These are phyloP conservation scores for Neodiprion fabricii DNA, from an alignment of 1,140 invertebrate species.

Conservation along the genomic window DNA sequence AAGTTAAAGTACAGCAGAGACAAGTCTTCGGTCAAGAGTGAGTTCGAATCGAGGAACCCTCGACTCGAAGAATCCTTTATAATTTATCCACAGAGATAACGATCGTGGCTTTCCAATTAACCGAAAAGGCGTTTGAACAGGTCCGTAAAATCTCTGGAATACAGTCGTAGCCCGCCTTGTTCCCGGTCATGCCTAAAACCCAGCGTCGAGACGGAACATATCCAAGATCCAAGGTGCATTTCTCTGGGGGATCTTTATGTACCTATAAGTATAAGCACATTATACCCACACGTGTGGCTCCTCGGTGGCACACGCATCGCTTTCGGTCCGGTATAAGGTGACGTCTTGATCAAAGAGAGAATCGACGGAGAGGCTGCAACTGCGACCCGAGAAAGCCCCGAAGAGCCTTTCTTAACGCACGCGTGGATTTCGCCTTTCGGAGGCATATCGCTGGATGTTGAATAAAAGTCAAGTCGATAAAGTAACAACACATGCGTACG, in stretches of 20 bases:
- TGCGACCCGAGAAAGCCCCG: background rate
- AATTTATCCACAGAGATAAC: background rate
- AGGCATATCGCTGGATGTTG: background rate
- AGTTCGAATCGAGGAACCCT: too few species aligned
- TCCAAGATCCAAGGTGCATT: too few species aligned
- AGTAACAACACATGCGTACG: background rate
- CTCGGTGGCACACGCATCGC: background rate
- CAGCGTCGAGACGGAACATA: too few species aligned
- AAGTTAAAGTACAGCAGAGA: too few species aligned
- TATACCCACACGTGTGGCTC: background rate
- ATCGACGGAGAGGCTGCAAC: background rate
- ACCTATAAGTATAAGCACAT: background rate
- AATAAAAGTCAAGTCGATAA: background rate
- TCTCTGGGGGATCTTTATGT: background rate
- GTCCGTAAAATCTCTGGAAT: background rate
- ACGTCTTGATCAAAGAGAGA: background rate
- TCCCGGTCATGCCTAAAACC: background rate
- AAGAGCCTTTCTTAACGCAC: background rate
- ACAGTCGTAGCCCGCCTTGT: background rate
- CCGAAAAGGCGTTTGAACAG: slow-evolving; percentile 4
- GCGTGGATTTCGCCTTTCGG: background rate
- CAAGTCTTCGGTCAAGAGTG: too few species aligned
- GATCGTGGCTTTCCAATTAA: slow-evolving; percentile 4
- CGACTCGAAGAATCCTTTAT: background rate
- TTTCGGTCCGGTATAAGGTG: background rate